Percentiles rank a stretch among this genome's conserved stretches.
These are phyloP conservation scores for Drosophila neonasuta DNA, from an alignment of 2,888 invertebrate species.

Conservation along the genomic window DNA sequence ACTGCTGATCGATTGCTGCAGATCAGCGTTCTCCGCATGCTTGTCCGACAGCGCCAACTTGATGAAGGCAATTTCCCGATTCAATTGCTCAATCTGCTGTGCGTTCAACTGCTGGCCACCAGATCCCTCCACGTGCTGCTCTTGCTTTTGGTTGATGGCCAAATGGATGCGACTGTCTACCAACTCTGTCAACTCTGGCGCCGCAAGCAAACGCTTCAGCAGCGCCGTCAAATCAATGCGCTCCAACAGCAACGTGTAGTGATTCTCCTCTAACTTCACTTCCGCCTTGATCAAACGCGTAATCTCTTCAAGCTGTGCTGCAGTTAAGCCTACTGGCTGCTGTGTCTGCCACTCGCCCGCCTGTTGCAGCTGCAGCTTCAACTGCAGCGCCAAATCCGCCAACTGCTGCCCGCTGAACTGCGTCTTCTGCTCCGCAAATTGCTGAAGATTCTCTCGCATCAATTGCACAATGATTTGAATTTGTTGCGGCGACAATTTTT, in stretches of 20 bases:
- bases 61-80: conserved; percentile 84
- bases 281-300: conserved; percentile 73
- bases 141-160: conserved; percentile 12
- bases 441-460: conserved; percentile 76
- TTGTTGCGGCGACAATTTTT: conserved; percentile 68
- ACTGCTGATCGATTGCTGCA: conserved; percentile 76
- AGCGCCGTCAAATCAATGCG: conserved; percentile 80
- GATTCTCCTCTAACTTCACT: conserved; percentile 54
- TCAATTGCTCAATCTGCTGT: conserved; percentile 83
- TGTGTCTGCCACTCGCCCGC: conserved; percentile 50
- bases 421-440: conserved; percentile 45
- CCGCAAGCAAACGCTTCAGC: conserved; percentile 78
- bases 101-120: conserved; percentile 61
- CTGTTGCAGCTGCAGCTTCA: conserved; percentile 63
- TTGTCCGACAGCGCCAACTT: conserved; percentile 84
- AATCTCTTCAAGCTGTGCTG: conserved; percentile 81
- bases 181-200: conserved; percentile 72
- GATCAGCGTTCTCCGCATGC: conserved; percentile 81
- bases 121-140: conserved; percentile 40
- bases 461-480: conserved; percentile 72
- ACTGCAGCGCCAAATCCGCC: conserved; percentile 74
- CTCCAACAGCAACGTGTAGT: conserved; percentile 73
- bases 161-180: conserved; percentile 72
- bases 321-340: conserved; percentile 68
- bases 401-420: conserved; percentile 71